Percentiles rank a stretch among this genome's conserved stretches.
phyloP scores from a whole-genome alignment of 2,888 invertebrate genomes.

The Dromius quadrimaculatus region DNA sequence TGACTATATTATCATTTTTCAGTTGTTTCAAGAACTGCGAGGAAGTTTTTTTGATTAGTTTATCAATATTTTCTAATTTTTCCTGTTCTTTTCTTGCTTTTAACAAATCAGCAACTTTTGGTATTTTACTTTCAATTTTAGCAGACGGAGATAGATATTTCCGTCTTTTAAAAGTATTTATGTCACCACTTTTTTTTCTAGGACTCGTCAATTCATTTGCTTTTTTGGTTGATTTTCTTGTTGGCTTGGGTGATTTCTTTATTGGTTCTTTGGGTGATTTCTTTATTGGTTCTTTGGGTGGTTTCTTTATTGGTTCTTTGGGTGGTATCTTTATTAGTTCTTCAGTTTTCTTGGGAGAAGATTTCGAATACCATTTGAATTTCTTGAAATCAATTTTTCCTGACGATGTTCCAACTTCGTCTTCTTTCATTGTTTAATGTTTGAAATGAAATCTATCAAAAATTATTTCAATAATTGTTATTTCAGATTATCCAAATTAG shows the following conservation, averaged over 20 bases:
- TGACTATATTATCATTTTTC: slow-evolving; percentile 18
- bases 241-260: slow-evolving; percentile 5
- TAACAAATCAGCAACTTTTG: slow-evolving; percentile 40
- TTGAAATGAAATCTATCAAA: no score
- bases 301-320: not conserved
- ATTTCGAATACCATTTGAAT: not conserved
- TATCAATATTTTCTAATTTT: slow-evolving; percentile 35
- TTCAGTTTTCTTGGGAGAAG: not conserved
- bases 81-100: slow-evolving; percentile 24
- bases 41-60: slow-evolving; percentile 36
- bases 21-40: slow-evolving; percentile 42
- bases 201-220: not conserved
- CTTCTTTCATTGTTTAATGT: no score
- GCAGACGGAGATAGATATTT: slow-evolving; percentile 38
- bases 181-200: not conserved
- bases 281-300: not conserved
- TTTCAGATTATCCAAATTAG: no score
- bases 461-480: no score
- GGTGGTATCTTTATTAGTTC: not conserved
- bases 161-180: not conserved
- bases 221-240: not conserved
- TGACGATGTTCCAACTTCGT: no score
- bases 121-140: slow-evolving; percentile 24
- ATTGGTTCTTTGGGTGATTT: not conserved
- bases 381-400: slow-evolving; percentile 9